These are phyloP conservation scores for Anthopleura xanthogrammica DNA, from an alignment of 92 coral and sea anemone species.

Conservation along the genomic window DNA sequence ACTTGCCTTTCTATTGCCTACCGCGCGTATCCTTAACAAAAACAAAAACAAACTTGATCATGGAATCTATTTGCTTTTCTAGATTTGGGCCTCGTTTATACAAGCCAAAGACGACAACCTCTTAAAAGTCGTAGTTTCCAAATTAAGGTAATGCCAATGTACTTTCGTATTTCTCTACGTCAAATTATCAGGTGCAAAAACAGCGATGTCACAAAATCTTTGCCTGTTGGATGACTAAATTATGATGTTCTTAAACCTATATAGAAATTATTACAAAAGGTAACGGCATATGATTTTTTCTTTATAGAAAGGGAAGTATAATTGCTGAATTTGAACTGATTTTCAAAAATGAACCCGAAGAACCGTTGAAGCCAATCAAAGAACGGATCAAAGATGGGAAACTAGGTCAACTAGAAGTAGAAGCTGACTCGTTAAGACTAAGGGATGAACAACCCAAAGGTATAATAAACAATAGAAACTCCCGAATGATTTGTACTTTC, in stretches of 20 bases:
- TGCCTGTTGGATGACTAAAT: neutral
- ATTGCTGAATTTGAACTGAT: constrained; percentile 16
- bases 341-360: constrained; percentile 8
- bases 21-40: neutral
- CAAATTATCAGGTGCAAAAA: no score
- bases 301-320: constrained; percentile 6
- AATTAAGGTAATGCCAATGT: neutral
- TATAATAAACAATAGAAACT: neutral
- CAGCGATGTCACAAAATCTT: neutral
- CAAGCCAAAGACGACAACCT: neutral
- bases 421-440: constrained; percentile 3
- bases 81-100: constrained; percentile 2
- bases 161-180: no score
- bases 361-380: constrained; percentile 4
- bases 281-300: neutral
- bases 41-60: neutral
- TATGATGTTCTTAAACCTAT: no score
- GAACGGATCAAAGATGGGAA: constrained; percentile 5
- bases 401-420: constrained; percentile 1
- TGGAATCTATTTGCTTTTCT: neutral
- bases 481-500: neutral
- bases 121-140: neutral
- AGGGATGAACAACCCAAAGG: neutral
- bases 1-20: neutral
- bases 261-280: no score